Evolutionary conservation across 2,888 invertebrate genomes (phyloP).

Genomic region (Escarpia spicata): DNA sequence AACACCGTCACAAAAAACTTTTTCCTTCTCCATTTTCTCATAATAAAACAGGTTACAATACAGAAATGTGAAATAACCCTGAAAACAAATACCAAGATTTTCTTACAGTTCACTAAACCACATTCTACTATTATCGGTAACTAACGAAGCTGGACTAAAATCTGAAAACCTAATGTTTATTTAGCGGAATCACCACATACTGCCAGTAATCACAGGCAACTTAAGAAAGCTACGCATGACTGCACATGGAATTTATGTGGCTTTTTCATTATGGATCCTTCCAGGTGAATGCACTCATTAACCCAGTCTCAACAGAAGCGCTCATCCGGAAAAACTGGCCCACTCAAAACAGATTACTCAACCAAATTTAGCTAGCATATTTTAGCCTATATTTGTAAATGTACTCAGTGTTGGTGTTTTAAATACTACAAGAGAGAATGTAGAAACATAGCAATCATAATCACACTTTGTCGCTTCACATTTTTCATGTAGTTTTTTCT

Average conservation of each 20-base stretch:
- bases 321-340: background rate
- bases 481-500: too few species aligned
- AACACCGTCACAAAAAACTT: background rate
- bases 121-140: background rate
- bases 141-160: background rate
- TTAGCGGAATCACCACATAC: background rate
- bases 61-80: background rate
- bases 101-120: background rate
- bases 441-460: background rate
- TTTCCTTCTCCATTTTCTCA: background rate
- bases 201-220: background rate
- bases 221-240: background rate
- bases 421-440: background rate
- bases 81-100: background rate
- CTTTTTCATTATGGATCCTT: conserved; percentile 1
- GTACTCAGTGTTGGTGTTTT: background rate
- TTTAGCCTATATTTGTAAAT: background rate
- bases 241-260: background rate
- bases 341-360: background rate
- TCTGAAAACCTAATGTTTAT: background rate
- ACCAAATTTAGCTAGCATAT: background rate
- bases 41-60: background rate
- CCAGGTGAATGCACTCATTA: background rate
- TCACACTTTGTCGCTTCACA: background rate
- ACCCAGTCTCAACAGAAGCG: background rate